Evolutionary conservation across 2,888 invertebrate genomes (phyloP), one percentile per base, ranked within the genome.

Genomic region (Agrotis segetum): DNA sequence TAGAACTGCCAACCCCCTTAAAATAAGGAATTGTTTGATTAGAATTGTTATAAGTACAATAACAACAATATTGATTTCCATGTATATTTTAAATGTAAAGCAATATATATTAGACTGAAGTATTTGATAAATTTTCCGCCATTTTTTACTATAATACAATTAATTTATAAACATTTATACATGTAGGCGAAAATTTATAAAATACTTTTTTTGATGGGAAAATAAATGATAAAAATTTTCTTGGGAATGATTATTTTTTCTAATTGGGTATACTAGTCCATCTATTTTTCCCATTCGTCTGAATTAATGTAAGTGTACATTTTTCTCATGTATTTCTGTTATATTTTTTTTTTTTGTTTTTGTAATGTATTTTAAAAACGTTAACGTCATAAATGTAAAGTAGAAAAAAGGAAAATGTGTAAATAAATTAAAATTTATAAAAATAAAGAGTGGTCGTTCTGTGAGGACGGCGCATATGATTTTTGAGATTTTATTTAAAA

Each of bases 371-470:
- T 96, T 96, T 95, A 94, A 95, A 92, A 94, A 94, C 92, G 94
- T 96, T 96, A 95, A 94, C 91, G 94, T 95, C 94, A 93, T 95
- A 95, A 90, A 94, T 96, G 96, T 95, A 95, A 96, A 95, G 96
- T 96, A 96, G 96, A 92, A 87, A 85, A 92, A 80, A 93, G 91
- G 92, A 91, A 94, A 96, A 95, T 94, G 91, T 96, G 96, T 95
- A 96, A 94, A 96, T 96, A 96, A 89, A 95, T 95, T 96, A 96
- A 96, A 96, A 96, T 96, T 96, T 96, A 96, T 96, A 95, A 94
- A 95, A 94, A 96, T 96, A 96, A 96, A 96, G 91, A 92, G 92
- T 91, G 93, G 92, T 86, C 91, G 91, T 95, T 94, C 96, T 96
- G 92, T 89, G 93, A 96, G 96, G 87, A 92, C 91, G 85, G 85